Conservation (phyloP, 2,888 invertebrate species). For the Hartigia nigra region DNA sequence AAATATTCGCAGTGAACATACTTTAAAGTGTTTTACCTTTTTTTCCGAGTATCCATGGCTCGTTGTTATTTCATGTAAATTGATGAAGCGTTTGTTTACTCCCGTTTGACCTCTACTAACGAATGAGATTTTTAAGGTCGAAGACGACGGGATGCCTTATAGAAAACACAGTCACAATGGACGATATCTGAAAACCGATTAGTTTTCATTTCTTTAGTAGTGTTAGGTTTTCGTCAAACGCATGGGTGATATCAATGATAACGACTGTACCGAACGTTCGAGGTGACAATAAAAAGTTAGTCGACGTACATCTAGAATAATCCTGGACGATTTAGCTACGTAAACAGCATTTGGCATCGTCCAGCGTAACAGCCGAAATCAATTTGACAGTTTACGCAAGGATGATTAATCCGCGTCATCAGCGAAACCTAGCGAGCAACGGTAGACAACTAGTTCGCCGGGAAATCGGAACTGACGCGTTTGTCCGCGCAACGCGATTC, state of each 20-base stretch:
- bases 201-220: background rate
- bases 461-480: background rate
- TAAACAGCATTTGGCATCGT: background rate
- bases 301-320: background rate
- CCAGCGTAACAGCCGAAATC: background rate
- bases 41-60: background rate
- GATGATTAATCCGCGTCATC: background rate
- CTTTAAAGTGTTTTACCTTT: background rate
- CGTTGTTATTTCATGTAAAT: background rate
- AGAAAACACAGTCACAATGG: background rate
- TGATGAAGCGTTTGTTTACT: background rate
- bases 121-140: background rate
- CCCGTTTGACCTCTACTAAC: background rate
- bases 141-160: background rate
- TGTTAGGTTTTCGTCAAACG: too few species aligned
- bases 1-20: background rate
- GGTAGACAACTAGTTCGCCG: background rate
- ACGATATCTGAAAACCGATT: background rate
- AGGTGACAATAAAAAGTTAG: background rate
- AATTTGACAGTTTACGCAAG: background rate
- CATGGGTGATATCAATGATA: too few species aligned
- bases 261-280: too few species aligned
- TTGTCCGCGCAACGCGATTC: slow-evolving; percentile 1
- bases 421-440: background rate
- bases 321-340: background rate